Conservation (phyloP, 2,113 vertebrate species). For the Butorides virescens region DNA sequence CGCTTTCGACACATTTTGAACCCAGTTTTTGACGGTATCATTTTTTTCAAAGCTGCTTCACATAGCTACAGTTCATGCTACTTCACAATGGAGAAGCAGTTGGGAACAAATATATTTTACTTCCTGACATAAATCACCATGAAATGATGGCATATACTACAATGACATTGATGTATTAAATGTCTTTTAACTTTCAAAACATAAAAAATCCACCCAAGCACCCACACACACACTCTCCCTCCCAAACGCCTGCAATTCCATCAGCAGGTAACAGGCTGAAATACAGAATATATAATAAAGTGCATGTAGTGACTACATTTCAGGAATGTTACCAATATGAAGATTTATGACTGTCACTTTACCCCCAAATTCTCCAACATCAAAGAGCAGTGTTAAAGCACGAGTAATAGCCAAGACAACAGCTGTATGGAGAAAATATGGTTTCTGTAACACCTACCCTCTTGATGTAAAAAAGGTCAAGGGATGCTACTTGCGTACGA, state of each 20-base stretch:
- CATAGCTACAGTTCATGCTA: background rate
- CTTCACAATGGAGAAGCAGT: background rate
- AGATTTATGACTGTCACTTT: conserved; percentile 12
- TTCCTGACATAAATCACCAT: background rate
- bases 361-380: conserved; percentile 16
- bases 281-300: background rate
- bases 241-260: background rate
- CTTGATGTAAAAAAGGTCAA: conserved; percentile 19
- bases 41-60: background rate
- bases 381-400: conserved; percentile 32
- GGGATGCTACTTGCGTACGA: background rate
- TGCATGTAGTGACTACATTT: background rate
- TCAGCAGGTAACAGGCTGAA: background rate
- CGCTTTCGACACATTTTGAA: background rate
- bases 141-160: background rate
- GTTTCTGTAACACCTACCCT: background rate
- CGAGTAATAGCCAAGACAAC: background rate
- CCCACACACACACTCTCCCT: background rate
- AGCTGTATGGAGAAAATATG: conserved; percentile 15
- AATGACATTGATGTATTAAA: background rate
- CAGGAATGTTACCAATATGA: background rate
- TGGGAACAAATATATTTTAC: background rate
- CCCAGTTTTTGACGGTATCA: background rate
- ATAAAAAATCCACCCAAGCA: background rate
- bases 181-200: background rate